Conservation (phyloP, 1,140 invertebrate species). For the Colletes gigas region DNA sequence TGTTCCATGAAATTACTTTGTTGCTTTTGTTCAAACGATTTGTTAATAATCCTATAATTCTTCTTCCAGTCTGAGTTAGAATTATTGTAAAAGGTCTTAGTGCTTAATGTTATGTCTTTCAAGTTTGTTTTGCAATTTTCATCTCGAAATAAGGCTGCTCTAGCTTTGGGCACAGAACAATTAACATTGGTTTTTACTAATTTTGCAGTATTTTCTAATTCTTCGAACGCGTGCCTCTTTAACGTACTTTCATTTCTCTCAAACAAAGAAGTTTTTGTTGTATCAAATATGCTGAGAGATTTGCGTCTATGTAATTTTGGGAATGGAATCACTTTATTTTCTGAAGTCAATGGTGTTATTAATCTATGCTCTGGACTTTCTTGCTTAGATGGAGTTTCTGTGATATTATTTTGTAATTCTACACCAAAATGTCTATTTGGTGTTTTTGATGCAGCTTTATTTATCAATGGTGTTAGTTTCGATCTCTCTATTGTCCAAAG, state of each 20-base stretch:
- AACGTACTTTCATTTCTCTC: slow-evolving; percentile 57
- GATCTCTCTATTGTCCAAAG: slow-evolving; percentile 2
- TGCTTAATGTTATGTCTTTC: slow-evolving; percentile 1
- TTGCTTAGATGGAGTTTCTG: slow-evolving; percentile 70
- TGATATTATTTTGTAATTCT: slow-evolving; percentile 49
- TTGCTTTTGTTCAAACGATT: background rate
- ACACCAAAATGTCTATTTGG: slow-evolving; percentile 61
- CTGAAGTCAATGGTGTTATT: slow-evolving; percentile 72
- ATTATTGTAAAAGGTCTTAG: background rate
- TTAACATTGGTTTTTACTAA: slow-evolving; percentile 60
- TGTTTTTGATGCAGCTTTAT: slow-evolving; percentile 69
- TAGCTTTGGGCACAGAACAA: slow-evolving; percentile 65
- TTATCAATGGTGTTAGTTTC: background rate
- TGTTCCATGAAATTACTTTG: background rate
- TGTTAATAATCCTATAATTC: background rate
- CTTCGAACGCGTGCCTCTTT: slow-evolving; percentile 66
- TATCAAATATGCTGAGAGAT: slow-evolving; percentile 57
- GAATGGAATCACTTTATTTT: slow-evolving; percentile 63
- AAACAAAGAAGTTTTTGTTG: slow-evolving; percentile 55
- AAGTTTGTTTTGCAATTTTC: slow-evolving; percentile 47
- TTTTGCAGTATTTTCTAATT: background rate
- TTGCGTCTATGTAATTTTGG: slow-evolving; percentile 71
- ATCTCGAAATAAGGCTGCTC: slow-evolving; percentile 74
- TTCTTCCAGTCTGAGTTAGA: background rate
- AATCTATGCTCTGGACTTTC: slow-evolving; percentile 60